Base-by-base conservation (phyloP, 2,888 invertebrate species). In the Eudasyphora cyanicolor region DNA sequence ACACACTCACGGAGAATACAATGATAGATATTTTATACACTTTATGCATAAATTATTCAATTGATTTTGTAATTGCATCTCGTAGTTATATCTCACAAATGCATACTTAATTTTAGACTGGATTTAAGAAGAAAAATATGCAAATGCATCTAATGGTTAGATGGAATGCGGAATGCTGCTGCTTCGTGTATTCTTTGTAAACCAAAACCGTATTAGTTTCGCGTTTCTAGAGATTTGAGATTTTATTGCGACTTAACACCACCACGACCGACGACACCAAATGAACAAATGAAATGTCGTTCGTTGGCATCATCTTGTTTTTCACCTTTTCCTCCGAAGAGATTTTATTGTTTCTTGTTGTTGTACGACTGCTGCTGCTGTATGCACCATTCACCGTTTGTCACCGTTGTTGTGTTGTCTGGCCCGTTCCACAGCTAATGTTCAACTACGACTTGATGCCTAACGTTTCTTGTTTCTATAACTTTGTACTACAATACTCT, bases 231-330 rank as follows among this genome's bases (percentile, higher is more conserved):
- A 45, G 17, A 17, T 70, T 24, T 45, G 42, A 54, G 35, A 29
- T 19, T 64, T 74, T 14, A 75, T 79, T 62, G 51, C 81, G 84
- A 57, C 81, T 81, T 81, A 73, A 81, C 81, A 78, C 76, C 81
- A 84, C n/a, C n/a, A n/a, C n/a, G n/a, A n/a, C n/a, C n/a, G n/a
- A n/a, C 84, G 84, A 69, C 76, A 76, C 42, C 73, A 76, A 81
- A 10, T 79, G 60, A 67, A 81, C 76, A 75, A 84, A 84, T 81
- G 80, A n/a, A n/a, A n/a, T n/a, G n/a, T n/a, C n/a, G n/a, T 14
- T 73, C 77, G 74, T 71, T 84, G 71, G 75, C 78, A 74, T 60
- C 42, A 80, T 45, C 45, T 57, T 71, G 71, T 76, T 79, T 81
- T 51, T 80, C 64, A 71, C 60, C 76, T 60, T 78, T 78, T 73